Base-by-base conservation (phyloP, 2,888 invertebrate species). In the Elysia crispata region DNA sequence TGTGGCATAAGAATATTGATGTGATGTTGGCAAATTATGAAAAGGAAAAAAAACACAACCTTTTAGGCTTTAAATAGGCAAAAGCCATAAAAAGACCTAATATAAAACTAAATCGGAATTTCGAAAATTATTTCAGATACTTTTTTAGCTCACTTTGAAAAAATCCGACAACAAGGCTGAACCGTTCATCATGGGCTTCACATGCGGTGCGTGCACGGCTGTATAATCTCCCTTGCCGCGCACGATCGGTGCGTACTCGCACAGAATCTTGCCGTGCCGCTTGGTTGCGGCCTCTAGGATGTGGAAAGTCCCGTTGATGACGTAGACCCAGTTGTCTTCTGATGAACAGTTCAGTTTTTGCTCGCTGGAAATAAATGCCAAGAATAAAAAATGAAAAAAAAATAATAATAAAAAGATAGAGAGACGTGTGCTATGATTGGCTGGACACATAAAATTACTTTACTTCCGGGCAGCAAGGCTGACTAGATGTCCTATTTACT, bases 281-380 rank as follows among this genome's bases (percentile, higher is more conserved):
- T 81, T 67, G 80, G 91, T 93, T 0, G 94, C 94, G 79, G 91
- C 91, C 8, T 92, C 91, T 64, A 93, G 93, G 79, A 95, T 94
- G 74, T 90, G 91, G 82, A 94, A 94, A 30, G 87, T 91, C 90
- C 94, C 94, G 90, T 96, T 96, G 90, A 94, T 94, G 85, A 96
- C 95, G 86, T 93, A 93, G 0, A 97, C 96, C 97, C 97, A 97
- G 90, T 97, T 95, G 49, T 90, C 86, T 57, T 92, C 93, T 1
- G 85, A 81, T 18, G 93, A 93, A 89, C 97, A 97, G 20, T 93
- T 92, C 1, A 97, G 92, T 0, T 94, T 94, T 0, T 94, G 13
- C 74, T 54, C 73, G 1, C 60, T 78, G 62, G 3, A 23, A 25
- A 33, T 20, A 8, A 18, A 66, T 25, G 6, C 6, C 8, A 31